Base-by-base conservation (phyloP, 1,140 invertebrate species). In the Mactra quadrangularis region DNA sequence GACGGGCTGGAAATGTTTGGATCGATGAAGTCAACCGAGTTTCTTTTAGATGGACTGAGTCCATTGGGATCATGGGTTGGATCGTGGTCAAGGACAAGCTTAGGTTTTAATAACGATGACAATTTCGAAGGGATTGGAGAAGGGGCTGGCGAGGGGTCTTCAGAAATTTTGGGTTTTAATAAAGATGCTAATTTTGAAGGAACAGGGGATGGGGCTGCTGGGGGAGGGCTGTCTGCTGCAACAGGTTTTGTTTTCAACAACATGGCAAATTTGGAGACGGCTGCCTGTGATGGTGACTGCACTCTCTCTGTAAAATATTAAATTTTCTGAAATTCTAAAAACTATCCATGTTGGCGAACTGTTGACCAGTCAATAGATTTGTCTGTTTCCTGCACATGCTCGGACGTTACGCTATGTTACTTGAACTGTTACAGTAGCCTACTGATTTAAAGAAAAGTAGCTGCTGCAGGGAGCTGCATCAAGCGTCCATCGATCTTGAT, bases 301-400 rank as follows among this genome's bases (percentile, higher is more conserved):
- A 47, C 53, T 68, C 45, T 25, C 47, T 68, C 64, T 64, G 60
- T 6, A 59, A 64, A 64, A 22, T 19, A 19, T 35, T 62, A 9
- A 53, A n/a, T n/a, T n/a, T n/a, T n/a, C n/a, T n/a, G n/a, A n/a
- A n/a, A n/a, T n/a, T n/a, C n/a, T n/a, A n/a, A 55, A 17, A n/a
- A n/a, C n/a, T n/a, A n/a, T n/a, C n/a, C n/a, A n/a, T n/a, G n/a
- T n/a, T n/a, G n/a, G n/a, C n/a, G n/a, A n/a, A n/a, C n/a, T n/a
- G n/a, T n/a, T n/a, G n/a, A n/a, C n/a, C n/a, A n/a, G n/a, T n/a
- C n/a, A n/a, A n/a, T n/a, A n/a, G n/a, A n/a, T n/a, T n/a, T n/a
- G n/a, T n/a, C n/a, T n/a, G n/a, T n/a, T n/a, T n/a, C n/a, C n/a
- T n/a, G n/a, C n/a, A n/a, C n/a, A n/a, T n/a, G n/a, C n/a, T n/a